Evolutionary conservation across 2,888 invertebrate genomes (phyloP), one percentile per base, ranked within the genome.

Genomic region (Sinopyrophorus schimmeli): DNA sequence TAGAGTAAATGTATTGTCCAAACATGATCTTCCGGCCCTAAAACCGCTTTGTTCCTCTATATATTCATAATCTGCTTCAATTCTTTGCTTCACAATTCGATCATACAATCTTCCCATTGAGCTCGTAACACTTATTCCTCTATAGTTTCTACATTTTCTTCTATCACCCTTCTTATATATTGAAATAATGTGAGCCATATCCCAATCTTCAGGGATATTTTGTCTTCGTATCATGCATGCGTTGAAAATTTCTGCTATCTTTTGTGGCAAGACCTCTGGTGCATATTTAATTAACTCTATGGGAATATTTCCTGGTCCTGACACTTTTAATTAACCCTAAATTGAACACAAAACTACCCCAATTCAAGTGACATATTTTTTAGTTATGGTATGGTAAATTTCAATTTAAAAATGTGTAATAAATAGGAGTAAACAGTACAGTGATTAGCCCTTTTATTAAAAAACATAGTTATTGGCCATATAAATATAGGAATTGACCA

Each of bases 121-220:
- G 14, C 28, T 28, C 6, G 10, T 28, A 2, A 28, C 12, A 12
- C 28, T 28, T 28, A 47, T 43, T 12, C 47, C 40, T 10, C 47
- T 35, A 24, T 54, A 54, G 34, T 56, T 52, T 12, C 11, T 9
- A 15, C 50, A 48, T 7, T 21, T 37, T 9, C 15, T 41, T 28
- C 34, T 39, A 21, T 26, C 17, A 14, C 44, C 32, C 21, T 46
- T 55, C 39, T 53, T 53, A 10, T 47, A 30, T 16, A 47, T 53
- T 10, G 47, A 35, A 20, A 23, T 47, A 26, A 47, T 31, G 28
- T 34, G 43, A n/a, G 39, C 37, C 7, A 40, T 20, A 4, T 53
- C 51, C 48, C 48, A 52, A 16, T 48, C 48, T 28, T 12, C 18
- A 12, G 44, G 54, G 10, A 47, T 38, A 6, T 14, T 23, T 17